Base-by-base conservation (phyloP, 2,113 vertebrate species). In the Neodon shergylaensis region DNA sequence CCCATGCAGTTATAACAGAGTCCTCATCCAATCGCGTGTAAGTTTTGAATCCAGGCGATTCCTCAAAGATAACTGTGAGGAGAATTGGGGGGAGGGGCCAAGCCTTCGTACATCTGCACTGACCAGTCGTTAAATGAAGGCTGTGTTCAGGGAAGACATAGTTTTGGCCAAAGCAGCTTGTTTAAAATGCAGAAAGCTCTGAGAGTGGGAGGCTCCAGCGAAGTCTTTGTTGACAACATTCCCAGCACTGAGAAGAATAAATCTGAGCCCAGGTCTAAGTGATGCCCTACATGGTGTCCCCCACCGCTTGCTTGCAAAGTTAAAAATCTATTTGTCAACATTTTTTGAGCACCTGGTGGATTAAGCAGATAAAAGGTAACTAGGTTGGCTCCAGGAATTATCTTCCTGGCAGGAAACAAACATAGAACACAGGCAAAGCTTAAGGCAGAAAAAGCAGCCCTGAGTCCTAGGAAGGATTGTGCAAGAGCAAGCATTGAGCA, bases 261-360 rank as follows among this genome's bases (percentile, higher is more conserved):
- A 10, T 70, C 28, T 42, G 33, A 78, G 28, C 8, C 39, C 49
- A 36, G 58, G 68, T 88, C 81, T 85, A 12, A 9, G 28, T 33
- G 52, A 85, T 39, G 1, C 61, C 24, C 70, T 88, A 82, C n/a
- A 44, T 4, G 22, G 68, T 5, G 78, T 28, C 14, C n/a, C 22
- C 63, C 91, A 91, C 70, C 87, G 63, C 11, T 79, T 94, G 74
- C 17, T 49, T 21, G n/a, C 73, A 95, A 83, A 87, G 87, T 54
- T 17, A 63, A 91, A 58, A 76, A 52, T 54, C 26, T 83, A 44
- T 79, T 73, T 76, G 66, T 66, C 28, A 66, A 66, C n/a, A 68
- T 68, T 90, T 90, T 76, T 21, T 61, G 44, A 39, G 39, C 54
- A 68, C 31, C 44, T 66, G 39, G 1, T 31, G 44, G 16, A 95